These are phyloP conservation scores for Tiliacea aurago DNA, from an alignment of 2,888 invertebrate genomes.

Conservation along the genomic window DNA sequence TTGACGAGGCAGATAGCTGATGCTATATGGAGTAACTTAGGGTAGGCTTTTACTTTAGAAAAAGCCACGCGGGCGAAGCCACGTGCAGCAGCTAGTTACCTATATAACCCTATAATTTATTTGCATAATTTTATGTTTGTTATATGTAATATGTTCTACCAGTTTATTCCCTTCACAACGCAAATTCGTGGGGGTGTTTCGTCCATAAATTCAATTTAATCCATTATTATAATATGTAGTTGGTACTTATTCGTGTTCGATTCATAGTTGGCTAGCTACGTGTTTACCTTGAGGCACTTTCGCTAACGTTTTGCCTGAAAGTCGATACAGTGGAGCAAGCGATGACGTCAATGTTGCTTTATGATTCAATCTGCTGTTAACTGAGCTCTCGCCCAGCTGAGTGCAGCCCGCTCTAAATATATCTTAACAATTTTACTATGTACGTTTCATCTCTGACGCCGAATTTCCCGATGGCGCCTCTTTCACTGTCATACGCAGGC, in stretches of 20 bases:
- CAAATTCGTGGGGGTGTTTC: conserved; percentile 50
- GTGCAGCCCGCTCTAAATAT: conserved; percentile 87
- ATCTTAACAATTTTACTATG: conserved; percentile 83
- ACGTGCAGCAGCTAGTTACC: too few species aligned
- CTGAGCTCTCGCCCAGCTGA: conserved; percentile 85
- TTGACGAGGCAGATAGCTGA: too few species aligned
- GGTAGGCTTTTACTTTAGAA: too few species aligned
- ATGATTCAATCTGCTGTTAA: conserved; percentile 86
- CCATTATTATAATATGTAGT: conserved; percentile 50
- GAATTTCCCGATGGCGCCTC: conserved; percentile 57
- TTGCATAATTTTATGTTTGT: conserved; percentile 27
- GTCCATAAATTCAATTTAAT: conserved; percentile 62
- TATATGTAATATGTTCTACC: conserved; percentile 30
- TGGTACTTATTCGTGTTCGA: conserved; percentile 62
- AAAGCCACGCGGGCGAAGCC: too few species aligned
- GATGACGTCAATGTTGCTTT: conserved; percentile 88
- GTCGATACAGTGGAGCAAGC: conserved; percentile 77
- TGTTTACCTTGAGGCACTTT: conserved; percentile 75
- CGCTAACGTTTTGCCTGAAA: conserved; percentile 73
- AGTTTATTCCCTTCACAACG: conserved; percentile 58
- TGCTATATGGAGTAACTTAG: too few species aligned
- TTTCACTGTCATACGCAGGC: conserved; percentile 2
- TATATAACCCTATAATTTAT: not conserved
- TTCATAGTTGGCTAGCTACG: conserved; percentile 63
- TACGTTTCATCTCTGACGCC: conserved; percentile 67